Evolutionary conservation across 2,888 invertebrate species (phyloP), one percentile per base, ranked within the genome.

Genomic region (Brachypalpus laphriformis): DNA sequence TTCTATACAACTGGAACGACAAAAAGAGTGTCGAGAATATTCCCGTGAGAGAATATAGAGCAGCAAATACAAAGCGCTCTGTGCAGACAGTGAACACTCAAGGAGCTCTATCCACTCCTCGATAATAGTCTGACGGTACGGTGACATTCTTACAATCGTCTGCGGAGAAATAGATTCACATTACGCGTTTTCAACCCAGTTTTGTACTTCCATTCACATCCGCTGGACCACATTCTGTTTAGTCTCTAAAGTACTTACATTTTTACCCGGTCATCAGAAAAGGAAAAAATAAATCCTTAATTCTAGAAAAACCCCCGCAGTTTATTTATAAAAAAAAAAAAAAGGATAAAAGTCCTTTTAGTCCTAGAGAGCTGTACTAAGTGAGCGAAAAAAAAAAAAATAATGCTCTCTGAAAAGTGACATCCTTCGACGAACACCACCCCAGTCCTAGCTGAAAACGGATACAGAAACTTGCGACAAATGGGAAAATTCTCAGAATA

Each of bases 381-480:
- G 28, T 63, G n/a, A 49, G 45, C 16, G 34, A 75, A 68, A 61
- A 40, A 54, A 74, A 16, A 40, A 45, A 45, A 45, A 31, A 45
- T 2, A 34, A 8, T 56, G 25, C 34, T 63, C 25, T 57, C 25
- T 18, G 16, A 45, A 65, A 63, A 83, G 70, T 83, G 78, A 78
- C 74, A 83, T 80, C 78, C 63, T 63, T 68, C 51, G 2, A 42
- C 37, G 68, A 83, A 61, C 47, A 74, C 63, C 63, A 74, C 70
- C 78, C 83, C 78, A 74, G 51, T 78, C 78, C 63, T 57, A 11
- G 16, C 57, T 61, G 70, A 83, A 83, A 83, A 83, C 83, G 74
- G 83, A 83, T 83, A 83, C 83, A 83, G 80, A 83, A 83, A 80
- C 83, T 83, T 76, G 63, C n/a, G 63, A 74, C 63, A 83, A 74